Percentiles rank a stretch among this genome's conserved stretches.
Evolutionary conservation across 1,140 invertebrate species (phyloP).

Genomic region (Melipona quadrifasciata): DNA sequence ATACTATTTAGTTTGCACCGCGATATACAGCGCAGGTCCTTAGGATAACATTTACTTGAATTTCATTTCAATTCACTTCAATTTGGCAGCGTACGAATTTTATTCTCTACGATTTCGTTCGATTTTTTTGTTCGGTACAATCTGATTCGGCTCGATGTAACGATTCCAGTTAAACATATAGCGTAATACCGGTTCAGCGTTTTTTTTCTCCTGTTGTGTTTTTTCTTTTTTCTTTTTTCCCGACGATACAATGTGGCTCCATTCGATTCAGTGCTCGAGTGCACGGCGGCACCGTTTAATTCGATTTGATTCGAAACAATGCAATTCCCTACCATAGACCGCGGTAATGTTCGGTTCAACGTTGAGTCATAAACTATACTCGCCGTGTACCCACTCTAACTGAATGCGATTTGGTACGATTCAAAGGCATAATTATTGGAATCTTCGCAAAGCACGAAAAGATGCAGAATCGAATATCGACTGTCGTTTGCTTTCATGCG

Average conservation of each 20-base stretch:
- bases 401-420: background rate
- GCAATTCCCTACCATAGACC: background rate
- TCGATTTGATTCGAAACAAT: too few species aligned
- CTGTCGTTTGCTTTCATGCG: background rate
- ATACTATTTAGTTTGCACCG: background rate
- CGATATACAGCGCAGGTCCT: background rate
- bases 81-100: background rate
- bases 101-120: background rate
- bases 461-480: conserved; percentile 24
- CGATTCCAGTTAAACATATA: background rate
- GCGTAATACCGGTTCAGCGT: background rate
- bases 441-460: background rate
- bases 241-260: background rate
- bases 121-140: background rate
- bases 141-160: background rate
- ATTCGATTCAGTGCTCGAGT: background rate
- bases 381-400: background rate
- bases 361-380: background rate
- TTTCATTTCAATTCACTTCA: background rate
- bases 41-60: background rate
- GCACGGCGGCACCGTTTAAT: background rate
- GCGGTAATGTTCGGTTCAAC: background rate
- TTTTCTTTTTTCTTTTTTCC: background rate
- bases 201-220: too few species aligned
- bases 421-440: background rate